Base-by-base conservation (phyloP, 2,113 vertebrate species). In the Microcebus griseorufus region DNA sequence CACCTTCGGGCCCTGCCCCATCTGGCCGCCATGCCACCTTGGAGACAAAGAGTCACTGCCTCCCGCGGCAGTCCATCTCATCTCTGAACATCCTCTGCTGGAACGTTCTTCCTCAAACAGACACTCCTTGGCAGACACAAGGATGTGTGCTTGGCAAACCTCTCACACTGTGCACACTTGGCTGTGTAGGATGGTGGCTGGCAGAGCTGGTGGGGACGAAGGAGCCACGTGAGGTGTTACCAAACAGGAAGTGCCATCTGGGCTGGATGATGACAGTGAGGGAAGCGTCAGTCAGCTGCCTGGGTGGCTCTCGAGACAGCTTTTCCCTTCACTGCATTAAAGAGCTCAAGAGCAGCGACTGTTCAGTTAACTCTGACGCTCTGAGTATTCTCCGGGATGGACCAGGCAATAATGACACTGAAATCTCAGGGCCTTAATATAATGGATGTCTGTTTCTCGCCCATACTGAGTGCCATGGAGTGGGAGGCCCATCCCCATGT, bases 181-280 rank as follows among this genome's bases (percentile, higher is more conserved):
- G 39, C 93, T 89, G 42, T 93, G 88, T 90, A 84, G 93, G 79
- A 65, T 32, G 89, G 95, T 55, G 65, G 76, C 87, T 39, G 76
- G 62, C 79, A 88, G 86, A 88, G 73, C 25, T 29, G 42, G 51
- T 64, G 53, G 85, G 67, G 79, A 48, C 0, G 9, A 85, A 90
- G 39, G 14, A 97, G 48, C 91, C 94, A 91, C 32, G 51, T 95
- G 95, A 97, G 79, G 87, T 67, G 65, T 72, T 60, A 84, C 79
- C 95, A 87, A 91, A 95, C 82, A 88, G 93, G 92, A 97, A 97
- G 86, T 83, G 29, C 97, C 96, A 91, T 87, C 93, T 94, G 95
- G 90, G 85, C 85, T 55, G 51, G 34, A 76, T 55, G 82, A 29
- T 58, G 89, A 81, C 27, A 34, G 69, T 11, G 58, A 95, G 42